Base-by-base conservation (phyloP, 2,113 vertebrate species). In the Chelonoidis abingdonii region DNA sequence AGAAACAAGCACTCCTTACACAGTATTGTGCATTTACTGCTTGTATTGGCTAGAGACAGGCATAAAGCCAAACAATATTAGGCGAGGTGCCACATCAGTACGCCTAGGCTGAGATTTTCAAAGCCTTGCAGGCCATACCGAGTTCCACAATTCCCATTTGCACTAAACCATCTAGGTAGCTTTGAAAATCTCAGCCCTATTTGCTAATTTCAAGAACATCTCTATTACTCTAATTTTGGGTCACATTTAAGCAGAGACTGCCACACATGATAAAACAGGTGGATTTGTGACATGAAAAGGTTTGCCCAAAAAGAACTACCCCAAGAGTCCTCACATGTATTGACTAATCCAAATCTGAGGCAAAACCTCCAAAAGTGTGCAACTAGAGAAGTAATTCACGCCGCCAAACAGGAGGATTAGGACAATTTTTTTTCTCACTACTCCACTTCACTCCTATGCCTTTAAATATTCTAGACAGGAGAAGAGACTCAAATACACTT, bases 281-380 rank as follows among this genome's bases (percentile, higher is more conserved):
- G 52, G 17, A 35, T 8, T n/a, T 0, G 83, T 1, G 27, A 0
- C 17, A 41, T 0, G 1, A 35, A 0, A 19, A 3, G 54, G 7
- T 50, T 2, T 8, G 38, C 12, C 56, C 56, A 57, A 57, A 57
- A 57, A 57, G 56, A 57, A 57, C 22, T 57, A 57, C 10, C 25
- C 27, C 27, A 59, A 59, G 57, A 29, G 25, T 29, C 11, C 27
- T 59, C 57, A 27, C 13, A 59, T 6, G 29, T 29, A 59, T 59
- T 59, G 5, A 59, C 22, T 29, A 35, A 1, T 10, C 0, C 0
- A 19, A 86, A 72, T 6, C 0, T 0, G 44, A 72, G 81, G 38
- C 78, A 86, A 80, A 94, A 47, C 29, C 25, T 24, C 47, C 5
- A 11, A 25, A 83, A 35, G 57, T 31, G 52, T 0, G 19, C 80